phyloP scores from a whole-genome alignment of 2,113 vertebrate genomes.

The Ptychochromis oligacanthus region DNA sequence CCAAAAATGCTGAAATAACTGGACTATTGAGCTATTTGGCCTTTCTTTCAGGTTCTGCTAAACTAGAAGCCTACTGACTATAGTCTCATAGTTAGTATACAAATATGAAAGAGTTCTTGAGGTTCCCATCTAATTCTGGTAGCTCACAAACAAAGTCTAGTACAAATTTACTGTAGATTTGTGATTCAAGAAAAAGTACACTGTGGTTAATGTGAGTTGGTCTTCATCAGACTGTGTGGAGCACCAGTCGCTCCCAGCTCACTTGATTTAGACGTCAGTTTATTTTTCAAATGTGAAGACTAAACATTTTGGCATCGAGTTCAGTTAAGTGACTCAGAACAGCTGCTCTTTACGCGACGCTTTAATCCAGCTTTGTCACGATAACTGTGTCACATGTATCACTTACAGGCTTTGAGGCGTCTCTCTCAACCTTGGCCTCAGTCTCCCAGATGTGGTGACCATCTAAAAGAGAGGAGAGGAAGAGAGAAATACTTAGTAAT shows the following conservation, averaged over 20 bases:
- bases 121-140: not conserved
- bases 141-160: no score
- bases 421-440: slow-evolving; percentile 93
- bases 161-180: not conserved
- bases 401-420: slow-evolving; percentile 92
- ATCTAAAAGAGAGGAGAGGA: slow-evolving; percentile 80
- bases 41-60: not conserved
- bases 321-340: not conserved
- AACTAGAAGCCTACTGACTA: not conserved
- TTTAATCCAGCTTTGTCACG: slow-evolving; percentile 1
- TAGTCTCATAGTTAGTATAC: not conserved
- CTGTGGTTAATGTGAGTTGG: not conserved
- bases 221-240: not conserved
- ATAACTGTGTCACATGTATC: slow-evolving; percentile 1
- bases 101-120: not conserved
- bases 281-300: not conserved
- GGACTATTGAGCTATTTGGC: not conserved
- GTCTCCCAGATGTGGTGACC: slow-evolving; percentile 98
- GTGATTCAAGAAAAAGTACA: not conserved
- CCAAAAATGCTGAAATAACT: no score
- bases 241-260: not conserved
- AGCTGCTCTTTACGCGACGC: slow-evolving; percentile 11
- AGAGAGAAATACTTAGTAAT: not conserved
- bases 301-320: not conserved
- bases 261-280: not conserved